These are phyloP conservation scores for Drosophila quadrilineata DNA, from an alignment of 1,140 invertebrate genomes.

Conservation along the genomic window DNA sequence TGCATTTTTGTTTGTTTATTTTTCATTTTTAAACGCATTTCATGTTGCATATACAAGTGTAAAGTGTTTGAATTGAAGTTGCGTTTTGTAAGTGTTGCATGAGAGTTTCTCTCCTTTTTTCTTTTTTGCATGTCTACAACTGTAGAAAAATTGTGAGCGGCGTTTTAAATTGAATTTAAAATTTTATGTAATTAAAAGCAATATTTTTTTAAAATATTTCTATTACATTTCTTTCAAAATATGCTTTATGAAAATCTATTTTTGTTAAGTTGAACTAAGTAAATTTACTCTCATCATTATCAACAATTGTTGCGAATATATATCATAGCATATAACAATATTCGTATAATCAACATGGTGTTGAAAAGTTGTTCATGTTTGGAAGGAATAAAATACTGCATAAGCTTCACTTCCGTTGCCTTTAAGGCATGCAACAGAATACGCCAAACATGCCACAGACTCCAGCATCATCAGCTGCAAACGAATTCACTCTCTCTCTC, in stretches of 20 bases:
- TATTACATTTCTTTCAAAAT: too few species aligned
- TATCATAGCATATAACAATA: too few species aligned
- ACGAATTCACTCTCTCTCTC: constrained; percentile 8
- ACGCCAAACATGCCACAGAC: constrained; percentile 19
- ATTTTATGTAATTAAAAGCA: background rate
- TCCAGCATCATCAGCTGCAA: background rate
- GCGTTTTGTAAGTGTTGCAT: constrained; percentile 26
- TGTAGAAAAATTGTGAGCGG: constrained; percentile 31
- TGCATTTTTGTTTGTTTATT: constrained; percentile 14
- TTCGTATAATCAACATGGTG: constrained; percentile 27
- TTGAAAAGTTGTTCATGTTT: constrained; percentile 20
- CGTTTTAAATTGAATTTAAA: constrained; percentile 39
- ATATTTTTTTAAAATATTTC: too few species aligned
- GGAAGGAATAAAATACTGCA: constrained; percentile 34
- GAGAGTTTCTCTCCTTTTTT: too few species aligned
- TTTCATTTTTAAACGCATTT: constrained; percentile 66
- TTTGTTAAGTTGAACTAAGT: too few species aligned
- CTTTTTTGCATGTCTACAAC: constrained; percentile 14
- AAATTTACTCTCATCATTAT: too few species aligned
- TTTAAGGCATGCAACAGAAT: constrained; percentile 41
- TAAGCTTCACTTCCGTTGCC: constrained; percentile 53
- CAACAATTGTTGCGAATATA: too few species aligned
- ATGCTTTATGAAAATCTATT: too few species aligned
- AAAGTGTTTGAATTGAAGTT: constrained; percentile 61
- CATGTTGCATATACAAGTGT: constrained; percentile 38